Evolutionary conservation across 2,888 invertebrate species (phyloP).

Genomic region (Lucinisca nassula): DNA sequence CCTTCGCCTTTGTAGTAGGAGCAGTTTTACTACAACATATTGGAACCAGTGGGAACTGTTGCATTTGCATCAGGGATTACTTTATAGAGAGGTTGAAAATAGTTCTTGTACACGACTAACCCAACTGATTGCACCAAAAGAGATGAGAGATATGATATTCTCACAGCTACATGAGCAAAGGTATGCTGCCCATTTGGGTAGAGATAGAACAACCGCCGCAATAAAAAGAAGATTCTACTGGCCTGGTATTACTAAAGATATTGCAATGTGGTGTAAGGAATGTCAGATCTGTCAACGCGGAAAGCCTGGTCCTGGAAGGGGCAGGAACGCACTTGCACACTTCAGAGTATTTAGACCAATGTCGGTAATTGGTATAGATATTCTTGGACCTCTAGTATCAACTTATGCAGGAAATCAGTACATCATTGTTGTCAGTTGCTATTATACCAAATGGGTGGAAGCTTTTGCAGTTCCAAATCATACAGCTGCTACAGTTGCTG

Average conservation of each 20-base stretch:
- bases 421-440: background rate
- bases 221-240: background rate
- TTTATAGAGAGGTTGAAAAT: background rate
- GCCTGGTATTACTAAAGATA: background rate
- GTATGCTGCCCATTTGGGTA: background rate
- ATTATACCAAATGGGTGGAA: conserved; percentile 12
- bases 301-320: background rate
- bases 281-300: background rate
- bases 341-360: background rate
- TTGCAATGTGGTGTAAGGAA: background rate
- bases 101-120: background rate
- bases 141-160: background rate
- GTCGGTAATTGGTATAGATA: conserved; percentile 1
- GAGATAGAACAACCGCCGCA: background rate
- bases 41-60: background rate
- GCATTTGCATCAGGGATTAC: background rate
- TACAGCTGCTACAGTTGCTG: background rate
- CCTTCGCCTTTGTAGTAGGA: too few species aligned
- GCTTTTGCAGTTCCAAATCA: conserved; percentile 11
- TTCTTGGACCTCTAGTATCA: background rate
- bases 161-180: background rate
- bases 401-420: background rate
- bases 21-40: too few species aligned
- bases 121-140: background rate
- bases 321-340: background rate